Conservation (phyloP, 1,140 invertebrate species). For the Aphelinus atriplicis region DNA sequence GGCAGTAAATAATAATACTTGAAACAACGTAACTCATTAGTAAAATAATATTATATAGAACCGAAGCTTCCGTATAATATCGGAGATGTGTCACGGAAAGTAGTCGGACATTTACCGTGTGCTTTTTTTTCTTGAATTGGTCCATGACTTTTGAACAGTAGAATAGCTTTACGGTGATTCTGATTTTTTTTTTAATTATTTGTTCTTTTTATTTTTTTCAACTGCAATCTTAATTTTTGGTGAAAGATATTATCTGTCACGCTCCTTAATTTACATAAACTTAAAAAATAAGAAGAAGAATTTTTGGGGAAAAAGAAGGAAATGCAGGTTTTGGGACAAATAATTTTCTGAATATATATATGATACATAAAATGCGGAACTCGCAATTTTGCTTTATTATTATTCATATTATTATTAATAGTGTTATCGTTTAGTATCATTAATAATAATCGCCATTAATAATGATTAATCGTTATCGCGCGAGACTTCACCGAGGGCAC, state of each 20-base stretch:
- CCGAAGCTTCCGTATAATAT: too few relatives aligned
- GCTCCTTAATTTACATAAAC: slow-evolving; percentile 16
- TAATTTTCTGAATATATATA: slow-evolving; percentile 36
- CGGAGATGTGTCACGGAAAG: too few relatives aligned
- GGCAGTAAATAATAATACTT: too few relatives aligned
- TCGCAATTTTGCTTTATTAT: slow-evolving; percentile 48
- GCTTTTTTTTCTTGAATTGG: too few relatives aligned
- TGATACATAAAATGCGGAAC: slow-evolving; percentile 48
- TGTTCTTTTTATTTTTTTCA: neutral
- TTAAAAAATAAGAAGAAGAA: slow-evolving; percentile 27
- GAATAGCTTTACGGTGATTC: too few relatives aligned
- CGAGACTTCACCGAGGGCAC: slow-evolving; percentile 26
- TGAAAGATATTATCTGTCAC: slow-evolving; percentile 17
- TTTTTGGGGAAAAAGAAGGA: slow-evolving; percentile 19
- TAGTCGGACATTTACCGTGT: too few relatives aligned
- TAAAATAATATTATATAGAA: too few relatives aligned
- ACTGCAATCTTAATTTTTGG: neutral
- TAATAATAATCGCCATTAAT: slow-evolving; percentile 39
- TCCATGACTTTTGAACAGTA: too few relatives aligned
- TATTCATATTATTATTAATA: slow-evolving; percentile 38
- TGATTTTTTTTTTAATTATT: too few relatives aligned
- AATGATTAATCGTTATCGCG: slow-evolving; percentile 34
- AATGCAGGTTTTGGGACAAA: slow-evolving; percentile 38
- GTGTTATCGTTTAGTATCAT: slow-evolving; percentile 37
- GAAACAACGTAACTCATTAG: too few relatives aligned